phyloP scores from a whole-genome alignment of 2,113 vertebrate genomes.

The Salvator merianae region DNA sequence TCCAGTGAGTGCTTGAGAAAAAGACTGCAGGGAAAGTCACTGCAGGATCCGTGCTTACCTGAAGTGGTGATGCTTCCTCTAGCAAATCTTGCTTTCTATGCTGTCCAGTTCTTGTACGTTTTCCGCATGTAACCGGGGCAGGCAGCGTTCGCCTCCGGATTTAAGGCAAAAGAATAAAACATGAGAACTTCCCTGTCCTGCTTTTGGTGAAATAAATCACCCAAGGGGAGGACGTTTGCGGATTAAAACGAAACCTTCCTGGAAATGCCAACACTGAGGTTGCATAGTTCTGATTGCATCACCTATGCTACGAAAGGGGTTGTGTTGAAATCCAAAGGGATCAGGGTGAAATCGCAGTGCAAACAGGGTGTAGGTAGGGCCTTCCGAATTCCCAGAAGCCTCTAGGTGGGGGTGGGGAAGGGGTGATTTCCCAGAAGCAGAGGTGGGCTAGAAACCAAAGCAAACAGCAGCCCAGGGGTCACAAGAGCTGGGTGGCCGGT shows the following conservation, averaged over 20 bases:
- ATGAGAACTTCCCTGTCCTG: no score
- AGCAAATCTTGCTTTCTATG: no score
- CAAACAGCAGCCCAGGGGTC: no score
- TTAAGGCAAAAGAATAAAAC: no score
- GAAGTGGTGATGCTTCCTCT: not conserved
- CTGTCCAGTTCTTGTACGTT: no score
- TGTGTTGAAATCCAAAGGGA: not conserved
- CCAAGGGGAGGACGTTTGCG: no score
- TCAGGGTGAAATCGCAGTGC: no score
- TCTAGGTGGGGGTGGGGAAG: not conserved
- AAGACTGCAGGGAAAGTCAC: rapidly evolving
- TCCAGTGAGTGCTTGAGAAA: no score
- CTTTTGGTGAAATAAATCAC: no score
- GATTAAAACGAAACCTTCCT: not conserved
- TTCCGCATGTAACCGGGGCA: not conserved
- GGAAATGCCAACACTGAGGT: not conserved
- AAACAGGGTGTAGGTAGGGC: not conserved
- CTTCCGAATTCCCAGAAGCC: not conserved
- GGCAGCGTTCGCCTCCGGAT: not conserved
- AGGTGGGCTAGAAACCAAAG: no score
- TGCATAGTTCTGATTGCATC: not conserved
- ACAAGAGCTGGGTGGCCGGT: no score
- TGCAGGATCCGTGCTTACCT: not conserved
- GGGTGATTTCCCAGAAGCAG: no score
- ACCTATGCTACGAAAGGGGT: not conserved